These are phyloP conservation scores for Decapterus maruadsi DNA, from an alignment of 2,797 vertebrate genomes.

Conservation along the genomic window DNA sequence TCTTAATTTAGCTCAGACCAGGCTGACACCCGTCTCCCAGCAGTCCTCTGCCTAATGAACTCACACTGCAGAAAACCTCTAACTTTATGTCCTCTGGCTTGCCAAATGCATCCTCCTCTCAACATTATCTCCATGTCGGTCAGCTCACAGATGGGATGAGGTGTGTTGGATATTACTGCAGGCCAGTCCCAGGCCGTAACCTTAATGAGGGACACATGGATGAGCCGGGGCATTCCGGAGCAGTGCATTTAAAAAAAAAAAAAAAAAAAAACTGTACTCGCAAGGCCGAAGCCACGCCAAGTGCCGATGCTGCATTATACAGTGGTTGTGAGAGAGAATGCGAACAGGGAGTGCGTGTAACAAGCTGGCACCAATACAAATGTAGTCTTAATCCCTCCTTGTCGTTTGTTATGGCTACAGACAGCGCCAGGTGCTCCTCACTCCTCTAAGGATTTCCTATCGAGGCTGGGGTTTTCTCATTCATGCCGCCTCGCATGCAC, in stretches of 20 bases:
- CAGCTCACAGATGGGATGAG: constrained; percentile 75
- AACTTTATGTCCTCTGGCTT: constrained; percentile 68
- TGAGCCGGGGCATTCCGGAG: constrained; percentile 58
- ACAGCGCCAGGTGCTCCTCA: constrained; percentile 78
- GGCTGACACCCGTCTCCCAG: constrained; percentile 49
- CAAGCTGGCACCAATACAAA: constrained; percentile 80
- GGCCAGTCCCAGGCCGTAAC: constrained; percentile 67
- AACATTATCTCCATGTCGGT: constrained; percentile 66
- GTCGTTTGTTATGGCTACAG: constrained; percentile 82
- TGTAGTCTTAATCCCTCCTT: constrained; percentile 79
- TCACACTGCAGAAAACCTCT: constrained; percentile 59
- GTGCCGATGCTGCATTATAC: constrained; percentile 56
- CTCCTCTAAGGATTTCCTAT: constrained; percentile 75
- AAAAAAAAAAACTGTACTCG: constrained; percentile 27
- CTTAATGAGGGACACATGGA: constrained; percentile 75
- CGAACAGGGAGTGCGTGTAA: constrained; percentile 68
- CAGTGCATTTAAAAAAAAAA: constrained; percentile 49
- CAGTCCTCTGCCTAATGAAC: constrained; percentile 72
- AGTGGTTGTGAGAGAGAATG: constrained; percentile 59
- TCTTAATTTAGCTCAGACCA: constrained; percentile 62
- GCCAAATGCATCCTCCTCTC: constrained; percentile 70
- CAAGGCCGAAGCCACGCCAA: constrained; percentile 54
- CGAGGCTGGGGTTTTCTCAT: constrained; percentile 68
- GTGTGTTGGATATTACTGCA: constrained; percentile 66
- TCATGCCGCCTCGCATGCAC: constrained; percentile 8